phyloP scores from a whole-genome alignment of 2,113 vertebrate species.

The Procavia capensis region DNA sequence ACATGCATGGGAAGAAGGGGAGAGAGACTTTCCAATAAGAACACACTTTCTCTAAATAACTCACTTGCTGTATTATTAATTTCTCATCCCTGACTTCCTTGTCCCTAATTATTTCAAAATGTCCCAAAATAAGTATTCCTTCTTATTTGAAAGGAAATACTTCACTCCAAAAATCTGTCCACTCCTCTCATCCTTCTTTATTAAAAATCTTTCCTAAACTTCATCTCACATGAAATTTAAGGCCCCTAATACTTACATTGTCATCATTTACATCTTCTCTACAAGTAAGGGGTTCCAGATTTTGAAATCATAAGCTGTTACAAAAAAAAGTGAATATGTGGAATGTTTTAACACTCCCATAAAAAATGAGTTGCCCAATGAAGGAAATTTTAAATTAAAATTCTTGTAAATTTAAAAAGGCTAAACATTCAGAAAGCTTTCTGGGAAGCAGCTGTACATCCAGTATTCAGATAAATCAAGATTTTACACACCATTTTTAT shows the following conservation, averaged over 20 bases:
- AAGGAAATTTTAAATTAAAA: not conserved
- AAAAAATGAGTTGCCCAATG: not conserved
- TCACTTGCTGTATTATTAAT: not conserved
- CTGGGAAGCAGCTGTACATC: not conserved
- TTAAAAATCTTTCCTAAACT: not conserved
- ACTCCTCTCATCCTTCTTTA: not conserved
- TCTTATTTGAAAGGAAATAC: not conserved
- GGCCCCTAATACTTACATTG: not conserved
- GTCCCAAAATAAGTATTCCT: not conserved
- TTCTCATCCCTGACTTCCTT: not conserved
- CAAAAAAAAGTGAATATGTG: not conserved
- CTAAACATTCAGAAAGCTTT: not conserved
- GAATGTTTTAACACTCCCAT: not conserved
- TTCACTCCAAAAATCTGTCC: not conserved
- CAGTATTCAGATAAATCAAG: not conserved
- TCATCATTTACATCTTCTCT: no score
- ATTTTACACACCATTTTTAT: fast-evolving
- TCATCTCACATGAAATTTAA: not conserved
- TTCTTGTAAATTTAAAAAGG: not conserved
- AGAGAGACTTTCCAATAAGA: not conserved
- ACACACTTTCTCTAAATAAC: not conserved
- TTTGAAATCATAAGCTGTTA: not conserved
- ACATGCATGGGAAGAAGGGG: not conserved
- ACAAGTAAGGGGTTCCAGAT: not conserved
- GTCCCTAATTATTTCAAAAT: not conserved